phyloP scores from a whole-genome alignment of 2,113 vertebrate species.

The Xenopus borealis region DNA sequence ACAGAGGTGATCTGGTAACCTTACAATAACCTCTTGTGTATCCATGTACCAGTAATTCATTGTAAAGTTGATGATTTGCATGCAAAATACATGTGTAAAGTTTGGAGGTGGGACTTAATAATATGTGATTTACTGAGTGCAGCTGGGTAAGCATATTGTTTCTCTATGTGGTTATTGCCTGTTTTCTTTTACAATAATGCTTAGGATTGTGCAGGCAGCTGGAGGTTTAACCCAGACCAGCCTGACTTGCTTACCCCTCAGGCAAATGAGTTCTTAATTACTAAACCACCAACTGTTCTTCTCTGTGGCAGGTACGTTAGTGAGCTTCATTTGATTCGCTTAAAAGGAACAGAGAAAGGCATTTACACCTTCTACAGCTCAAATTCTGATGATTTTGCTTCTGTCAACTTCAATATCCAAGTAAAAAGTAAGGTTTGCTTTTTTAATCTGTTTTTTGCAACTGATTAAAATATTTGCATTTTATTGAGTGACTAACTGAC shows the following conservation, averaged over 20 bases:
- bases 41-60: too few species aligned
- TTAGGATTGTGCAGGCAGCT: too few species aligned
- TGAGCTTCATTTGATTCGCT: slow-evolving; percentile 86
- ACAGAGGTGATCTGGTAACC: too few species aligned
- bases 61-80: too few species aligned
- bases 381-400: slow-evolving; percentile 77
- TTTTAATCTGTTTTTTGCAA: slow-evolving; percentile 54
- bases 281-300: neutral
- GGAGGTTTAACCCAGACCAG: neutral
- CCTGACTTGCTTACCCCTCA: neutral
- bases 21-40: too few species aligned
- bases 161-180: too few species aligned
- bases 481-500: slow-evolving; percentile 20
- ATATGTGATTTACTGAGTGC: too few species aligned
- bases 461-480: slow-evolving; percentile 42
- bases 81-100: too few species aligned
- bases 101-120: too few species aligned
- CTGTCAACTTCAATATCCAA: slow-evolving; percentile 83
- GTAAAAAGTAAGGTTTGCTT: slow-evolving; percentile 82
- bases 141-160: too few species aligned
- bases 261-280: neutral
- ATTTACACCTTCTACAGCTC: slow-evolving; percentile 84
- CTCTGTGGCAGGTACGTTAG: slow-evolving; percentile 71
- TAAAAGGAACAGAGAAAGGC: slow-evolving; percentile 87
- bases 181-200: too few species aligned